Conservation (phyloP, 2,888 invertebrate genomes). For the Meteorus colon region DNA sequence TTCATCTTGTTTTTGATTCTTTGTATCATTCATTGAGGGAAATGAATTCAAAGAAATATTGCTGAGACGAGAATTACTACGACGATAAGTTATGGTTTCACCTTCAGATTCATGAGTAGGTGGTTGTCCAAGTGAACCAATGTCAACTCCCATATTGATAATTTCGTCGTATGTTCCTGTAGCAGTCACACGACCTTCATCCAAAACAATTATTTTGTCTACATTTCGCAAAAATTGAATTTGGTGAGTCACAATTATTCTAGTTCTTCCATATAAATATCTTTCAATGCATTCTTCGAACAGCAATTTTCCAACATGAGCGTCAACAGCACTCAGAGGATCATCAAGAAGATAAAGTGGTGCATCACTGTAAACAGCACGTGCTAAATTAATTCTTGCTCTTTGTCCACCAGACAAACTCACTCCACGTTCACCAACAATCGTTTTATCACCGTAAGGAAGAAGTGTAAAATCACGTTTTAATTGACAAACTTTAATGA, state of each 20-base stretch:
- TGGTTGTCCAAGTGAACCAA: constrained; percentile 79
- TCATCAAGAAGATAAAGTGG: constrained; percentile 93
- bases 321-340: constrained; percentile 94
- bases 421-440: constrained; percentile 90
- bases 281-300: constrained; percentile 87
- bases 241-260: constrained; percentile 79
- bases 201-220: constrained; percentile 68
- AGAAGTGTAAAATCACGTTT: constrained; percentile 84
- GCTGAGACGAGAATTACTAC: constrained; percentile 66
- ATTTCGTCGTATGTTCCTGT: constrained; percentile 80
- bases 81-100: constrained; percentile 57
- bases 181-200: constrained; percentile 65
- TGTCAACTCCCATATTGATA: constrained; percentile 84
- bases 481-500: constrained; percentile 82
- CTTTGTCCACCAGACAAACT: constrained; percentile 86
- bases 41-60: constrained; percentile 65
- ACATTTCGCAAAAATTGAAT: constrained; percentile 75
- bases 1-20: constrained; percentile 50
- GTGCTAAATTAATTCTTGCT: constrained; percentile 87
- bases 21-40: constrained; percentile 59
- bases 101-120: constrained; percentile 65
- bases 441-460: constrained; percentile 88
- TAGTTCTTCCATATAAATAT: constrained; percentile 75
- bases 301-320: constrained; percentile 90
- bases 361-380: constrained; percentile 89